Base-by-base conservation (phyloP, 2,888 invertebrate genomes). In the Eudemis profundana region DNA sequence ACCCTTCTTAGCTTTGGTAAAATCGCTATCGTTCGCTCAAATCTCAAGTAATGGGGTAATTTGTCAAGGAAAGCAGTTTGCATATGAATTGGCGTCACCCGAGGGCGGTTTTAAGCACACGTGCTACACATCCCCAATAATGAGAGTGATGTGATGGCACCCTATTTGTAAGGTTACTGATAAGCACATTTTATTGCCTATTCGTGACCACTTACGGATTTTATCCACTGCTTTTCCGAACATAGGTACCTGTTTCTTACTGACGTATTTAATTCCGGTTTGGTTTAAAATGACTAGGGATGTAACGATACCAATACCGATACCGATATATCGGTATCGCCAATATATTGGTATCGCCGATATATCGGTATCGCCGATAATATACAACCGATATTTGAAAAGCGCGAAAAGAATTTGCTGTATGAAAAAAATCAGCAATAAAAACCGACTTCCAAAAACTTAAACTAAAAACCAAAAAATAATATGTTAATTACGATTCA, bases 1-100 rank as follows among this genome's bases (percentile, higher is more conserved):
- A 44, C 17, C 12, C 17, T 33, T 33, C 33, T 17, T 17, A 4
- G 21, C 42, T 4, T 44, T 27, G 27, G 12, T 44, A 29, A 42
- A 87, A 82, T 84, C 84, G 82, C 86, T 86, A 87, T 87, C 87
- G 75, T 84, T 84, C 76, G 68, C 75, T 78, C 79, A 82, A 86
- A 87, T 89, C 84, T 86, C 84, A 81, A 87, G 81, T 86, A 89
- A 90, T 90, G 77, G 85, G 82, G 81, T 78, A 79, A 90, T 91
- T 90, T 91, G 78, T 91, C 87, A 88, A 70, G 75, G 69, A 74
- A 73, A 81, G 78, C 82, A 82, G 81, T 87, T 86, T 89, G 89
- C 91, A 89, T 90, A 84, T 89, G 84, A 84, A 85, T 85, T 85
- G 84, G 78, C 76, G 78, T 76, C 71, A 68, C 74, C 82, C 80